Base-by-base conservation (phyloP, 2,888 invertebrate genomes). In the Brachypterus glaber region DNA sequence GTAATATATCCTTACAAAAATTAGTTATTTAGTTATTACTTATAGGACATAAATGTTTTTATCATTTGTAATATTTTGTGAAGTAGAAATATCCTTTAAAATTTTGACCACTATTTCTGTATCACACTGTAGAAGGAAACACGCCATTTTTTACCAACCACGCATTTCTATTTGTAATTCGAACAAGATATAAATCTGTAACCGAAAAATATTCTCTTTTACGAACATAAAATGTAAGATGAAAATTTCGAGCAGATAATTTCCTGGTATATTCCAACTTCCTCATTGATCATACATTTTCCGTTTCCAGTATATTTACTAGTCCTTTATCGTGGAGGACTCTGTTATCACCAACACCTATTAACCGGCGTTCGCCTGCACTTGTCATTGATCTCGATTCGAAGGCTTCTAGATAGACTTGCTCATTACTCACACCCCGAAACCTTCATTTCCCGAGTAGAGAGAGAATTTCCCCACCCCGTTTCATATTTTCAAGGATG, bases 291-390 rank as follows among this genome's bases (percentile, higher is more conserved):
- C 64, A 63, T 64, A 55, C 60, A 64, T 63, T 63, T 64, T 64
- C 64, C 64, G 62, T 60, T 64, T 64, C 62, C 62, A 64, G 63
- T 63, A 63, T 64, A 64, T 64, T 63, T 63, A 62, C 56, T 58
- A 54, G 51, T 54, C 51, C 53, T 57, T 63, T 64, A 64, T 64
- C 64, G 62, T 57, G 52, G 55, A n/a, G n/a, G n/a, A n/a, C 57
- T 59, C 59, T 55, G 63, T 64, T 64, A 64, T 64, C 64, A 54
- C 48, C 50, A 54, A 53, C 53, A 54, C 51, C 53, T 53, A 54
- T 54, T 52, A 53, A 53, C 49, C 52, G 50, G 51, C 52, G 50
- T 53, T 52, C 51, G 50, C 51, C 55, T 63, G 64, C 62, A 63
- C 63, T 63, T 63, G 64, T 63, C 64, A 63, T 63, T 64, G 64